phyloP scores from a whole-genome alignment of 2,888 invertebrate species.

The Silvanus unidentatus region DNA sequence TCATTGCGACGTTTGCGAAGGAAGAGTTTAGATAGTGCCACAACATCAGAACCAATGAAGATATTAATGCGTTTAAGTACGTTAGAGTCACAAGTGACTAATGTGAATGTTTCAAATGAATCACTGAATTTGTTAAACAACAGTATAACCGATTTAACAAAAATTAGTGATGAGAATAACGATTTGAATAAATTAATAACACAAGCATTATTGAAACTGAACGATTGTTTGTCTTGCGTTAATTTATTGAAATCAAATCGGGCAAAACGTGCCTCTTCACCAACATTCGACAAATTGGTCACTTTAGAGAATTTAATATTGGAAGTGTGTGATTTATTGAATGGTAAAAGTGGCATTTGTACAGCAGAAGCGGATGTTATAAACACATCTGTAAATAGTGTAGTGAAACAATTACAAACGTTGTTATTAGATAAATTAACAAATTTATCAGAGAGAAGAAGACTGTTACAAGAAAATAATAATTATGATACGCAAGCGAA shows the following conservation, averaged over 20 bases:
- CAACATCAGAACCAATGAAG: slow-evolving; percentile 74
- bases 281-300: slow-evolving; percentile 59
- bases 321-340: slow-evolving; percentile 58
- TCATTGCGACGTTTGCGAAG: slow-evolving; percentile 52
- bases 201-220: slow-evolving; percentile 61
- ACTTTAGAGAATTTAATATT: slow-evolving; percentile 60
- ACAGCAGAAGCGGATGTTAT: slow-evolving; percentile 54
- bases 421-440: slow-evolving; percentile 63
- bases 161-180: slow-evolving; percentile 24
- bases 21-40: slow-evolving; percentile 73
- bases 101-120: slow-evolving; percentile 56
- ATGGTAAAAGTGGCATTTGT: slow-evolving; percentile 33
- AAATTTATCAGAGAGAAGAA: slow-evolving; percentile 63
- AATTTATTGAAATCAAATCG: slow-evolving; percentile 57
- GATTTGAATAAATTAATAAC: slow-evolving; percentile 59
- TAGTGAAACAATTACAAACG: slow-evolving; percentile 60
- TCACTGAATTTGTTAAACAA: slow-evolving; percentile 48
- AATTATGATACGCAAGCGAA: slow-evolving; percentile 63
- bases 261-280: slow-evolving; percentile 59
- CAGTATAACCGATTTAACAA: slow-evolving; percentile 43
- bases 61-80: slow-evolving; percentile 69
- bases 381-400: slow-evolving; percentile 53
- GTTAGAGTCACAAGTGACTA: slow-evolving; percentile 70
- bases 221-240: slow-evolving; percentile 62
- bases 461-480: slow-evolving; percentile 59